Evolutionary conservation across 2,797 vertebrate species (phyloP), one percentile per base, ranked within the genome.

Genomic region (Nannoperca australis): DNA sequence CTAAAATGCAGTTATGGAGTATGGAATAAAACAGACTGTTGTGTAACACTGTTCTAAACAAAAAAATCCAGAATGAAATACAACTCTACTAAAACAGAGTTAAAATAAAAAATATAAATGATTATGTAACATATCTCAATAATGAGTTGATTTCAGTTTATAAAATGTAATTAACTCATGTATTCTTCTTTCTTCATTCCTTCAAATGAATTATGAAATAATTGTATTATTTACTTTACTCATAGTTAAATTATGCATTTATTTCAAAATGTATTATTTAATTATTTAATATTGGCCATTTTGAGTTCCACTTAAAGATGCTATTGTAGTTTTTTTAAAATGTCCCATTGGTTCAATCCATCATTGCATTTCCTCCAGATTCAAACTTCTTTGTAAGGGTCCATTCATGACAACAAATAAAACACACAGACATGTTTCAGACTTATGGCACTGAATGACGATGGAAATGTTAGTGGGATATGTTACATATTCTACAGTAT

Each of bases 361-460:
- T 58, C 58, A 73, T 30, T 66, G 38, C 18, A 49, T 32, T 42
- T 68, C 63, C 55, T 67, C 40, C 66, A 72, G 17, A 78, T 75
- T 74, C 44, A 79, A 86, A 67, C 27, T 63, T 30, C 13, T 68
- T 40, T 56, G 18, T 53, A 56, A 18, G 13, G 55, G 40, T 55
- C 17, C 36, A 27, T 63, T 70, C 8, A 66, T 79, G 4, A 78
- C 54, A 78, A 60, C 49, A 66, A 22, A 63, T 45, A 72, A 51
- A 74, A 83, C 38, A 73, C 49, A 63, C 34, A 65, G 15, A 70
- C 27, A 69, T 4, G 27, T 61, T 64, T 81, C 38, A 73, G 60
- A 78, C 22, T 18, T 73, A 88, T 88, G 85, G 83, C 87, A 87
- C 82, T 73, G 74, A 55, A 84, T 80, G 47, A 73, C 4, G 24